phyloP scores from a whole-genome alignment of 1,140 invertebrate species.

The Gryon sp. region DNA sequence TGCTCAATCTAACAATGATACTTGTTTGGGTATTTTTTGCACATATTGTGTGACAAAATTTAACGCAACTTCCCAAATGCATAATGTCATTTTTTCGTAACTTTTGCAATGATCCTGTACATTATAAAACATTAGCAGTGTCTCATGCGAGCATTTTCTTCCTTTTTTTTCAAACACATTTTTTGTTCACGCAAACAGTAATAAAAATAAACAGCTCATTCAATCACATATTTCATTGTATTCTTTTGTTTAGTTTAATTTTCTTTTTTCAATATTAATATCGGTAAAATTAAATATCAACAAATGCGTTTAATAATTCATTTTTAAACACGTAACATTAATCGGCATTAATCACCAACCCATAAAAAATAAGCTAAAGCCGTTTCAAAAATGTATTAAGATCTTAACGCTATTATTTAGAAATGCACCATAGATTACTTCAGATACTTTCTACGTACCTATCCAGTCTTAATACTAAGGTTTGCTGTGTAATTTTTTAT shows the following conservation, averaged over 20 bases:
- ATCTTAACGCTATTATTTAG: conserved; percentile 58
- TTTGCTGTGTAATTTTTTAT: conserved; percentile 67
- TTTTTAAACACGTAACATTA: conserved; percentile 62
- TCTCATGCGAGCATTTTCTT: no score
- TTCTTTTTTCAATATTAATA: conserved; percentile 1
- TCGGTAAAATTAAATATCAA: conserved; percentile 31
- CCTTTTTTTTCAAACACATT: no score
- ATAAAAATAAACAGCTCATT: conserved; percentile 30
- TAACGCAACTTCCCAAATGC: no score
- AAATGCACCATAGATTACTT: conserved; percentile 75
- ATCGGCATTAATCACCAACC: conserved; percentile 52
- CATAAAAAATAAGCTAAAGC: conserved; percentile 70
- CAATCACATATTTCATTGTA: conserved; percentile 12
- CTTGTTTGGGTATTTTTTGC: no score
- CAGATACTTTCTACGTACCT: conserved; percentile 71
- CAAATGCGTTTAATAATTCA: conserved; percentile 24
- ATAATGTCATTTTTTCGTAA: no score
- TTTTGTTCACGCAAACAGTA: conserved; percentile 3
- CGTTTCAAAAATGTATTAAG: conserved; percentile 58
- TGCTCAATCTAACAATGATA: conserved; percentile 13
- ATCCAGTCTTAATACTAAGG: conserved; percentile 74
- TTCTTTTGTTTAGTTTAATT: conserved; percentile 2
- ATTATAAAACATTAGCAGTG: no score
- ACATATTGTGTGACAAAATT: no score
- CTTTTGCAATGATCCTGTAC: conserved; percentile 15